Base-by-base conservation (phyloP, 92 coral and sea anemone genomes). In the Palythoa heliodiscus region DNA sequence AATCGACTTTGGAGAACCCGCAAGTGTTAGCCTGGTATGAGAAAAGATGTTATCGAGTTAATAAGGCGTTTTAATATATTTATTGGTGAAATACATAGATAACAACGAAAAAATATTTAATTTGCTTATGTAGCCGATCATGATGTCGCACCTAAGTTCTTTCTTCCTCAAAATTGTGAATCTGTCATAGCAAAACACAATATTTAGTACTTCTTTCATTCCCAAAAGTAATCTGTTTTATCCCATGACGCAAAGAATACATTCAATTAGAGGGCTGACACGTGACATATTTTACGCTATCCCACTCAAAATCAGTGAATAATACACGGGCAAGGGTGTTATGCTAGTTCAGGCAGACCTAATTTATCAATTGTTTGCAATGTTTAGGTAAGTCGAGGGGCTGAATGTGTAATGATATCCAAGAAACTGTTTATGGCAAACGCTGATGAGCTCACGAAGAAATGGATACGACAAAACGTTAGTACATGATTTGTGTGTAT, bases 371-470 rank as follows among this genome's bases (percentile, higher is more conserved):
- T 70, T 70, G 17, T 50, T 52, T 64, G 11, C 64, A 16, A 6
- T 85, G 35, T 75, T 9, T 50, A 96, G 98, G 98, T 96, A 29
- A 96, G 98, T 72, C 95, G 98, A 52, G 98, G 98, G 23, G 96
- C 98, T 13, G 98, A 96, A 76, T 96, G 98, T 75, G 94, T 96
- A 8, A 96, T 96, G 98, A 91, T 96, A 53, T 94, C 98, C 20
- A 96, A 96, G 88, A 94, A 96, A 84, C 88, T 96, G 86, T 96
- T 96, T 72, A 80, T 92, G 72, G 92, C 89, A 35, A 95, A 96
- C 87, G 96, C 98, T 13, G 92, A 91, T 78, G 96, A 93, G 20
- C 92, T 88, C 16, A 96, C 98, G 19, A 94, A 96, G 82, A 82
- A 91, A 67, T 96, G 98, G 98, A 91, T 94, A 50, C 80, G 98